These are phyloP conservation scores for Peromyscus californicus DNA, from an alignment of 2,113 vertebrate species.

Conservation along the genomic window DNA sequence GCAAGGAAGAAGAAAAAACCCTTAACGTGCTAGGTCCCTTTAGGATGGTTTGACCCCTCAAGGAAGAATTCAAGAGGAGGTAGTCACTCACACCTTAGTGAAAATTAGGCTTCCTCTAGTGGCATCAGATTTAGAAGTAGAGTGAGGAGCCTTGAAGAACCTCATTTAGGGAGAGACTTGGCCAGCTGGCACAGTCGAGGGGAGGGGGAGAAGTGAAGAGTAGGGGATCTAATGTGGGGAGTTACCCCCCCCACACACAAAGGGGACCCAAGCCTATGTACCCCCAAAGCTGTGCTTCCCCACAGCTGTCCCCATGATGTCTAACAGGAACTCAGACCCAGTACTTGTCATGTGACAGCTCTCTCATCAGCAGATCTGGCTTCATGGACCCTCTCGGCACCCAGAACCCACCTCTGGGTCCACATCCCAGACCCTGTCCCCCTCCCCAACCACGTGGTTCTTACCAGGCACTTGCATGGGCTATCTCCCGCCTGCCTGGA, in stretches of 20 bases:
- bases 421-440: not conserved
- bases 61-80: not conserved
- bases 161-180: not conserved
- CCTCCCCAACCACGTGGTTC: not conserved
- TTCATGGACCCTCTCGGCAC: rapidly evolving
- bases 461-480: not conserved
- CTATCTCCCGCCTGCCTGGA: not conserved
- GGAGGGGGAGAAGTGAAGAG: too few species aligned
- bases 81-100: conserved; percentile 13
- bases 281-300: not conserved
- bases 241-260: not conserved
- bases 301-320: not conserved
- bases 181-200: not conserved
- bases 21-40: not conserved
- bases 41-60: not conserved
- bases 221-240: not conserved
- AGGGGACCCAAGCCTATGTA: not conserved
- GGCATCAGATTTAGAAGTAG: not conserved
- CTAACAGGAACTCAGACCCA: not conserved
- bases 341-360: too few species aligned
- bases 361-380: not conserved
- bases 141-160: not conserved
- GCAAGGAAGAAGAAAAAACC: not conserved
- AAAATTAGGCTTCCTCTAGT: not conserved
- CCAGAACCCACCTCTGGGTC: not conserved